Percentiles rank a stretch among this genome's conserved stretches.
Evolutionary conservation across 2,888 invertebrate genomes (phyloP).

Genomic region (Pollenia amentaria): DNA sequence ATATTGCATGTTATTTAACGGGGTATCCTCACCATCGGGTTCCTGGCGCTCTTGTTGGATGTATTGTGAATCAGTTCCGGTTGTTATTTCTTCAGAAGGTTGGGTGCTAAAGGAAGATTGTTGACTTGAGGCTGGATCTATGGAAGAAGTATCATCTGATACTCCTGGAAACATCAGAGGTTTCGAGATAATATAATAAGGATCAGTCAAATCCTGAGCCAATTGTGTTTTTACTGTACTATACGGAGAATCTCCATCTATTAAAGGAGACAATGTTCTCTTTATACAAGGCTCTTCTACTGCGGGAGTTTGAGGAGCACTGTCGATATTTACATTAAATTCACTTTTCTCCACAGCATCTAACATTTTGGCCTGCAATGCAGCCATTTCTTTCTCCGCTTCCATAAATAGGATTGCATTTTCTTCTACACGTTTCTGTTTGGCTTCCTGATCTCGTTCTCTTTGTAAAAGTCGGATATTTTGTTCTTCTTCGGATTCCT

Average conservation of each 20-base stretch:
- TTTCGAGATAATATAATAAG: slow-evolving; percentile 78
- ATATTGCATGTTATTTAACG: slow-evolving; percentile 79
- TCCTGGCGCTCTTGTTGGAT: slow-evolving; percentile 86
- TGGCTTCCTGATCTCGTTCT: slow-evolving; percentile 74
- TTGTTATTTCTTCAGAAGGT: slow-evolving; percentile 79
- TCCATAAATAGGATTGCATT: slow-evolving; percentile 81
- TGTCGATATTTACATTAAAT: slow-evolving; percentile 69
- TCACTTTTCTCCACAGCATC: slow-evolving; percentile 74
- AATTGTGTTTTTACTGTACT: slow-evolving; percentile 83
- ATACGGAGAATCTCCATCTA: slow-evolving; percentile 73
- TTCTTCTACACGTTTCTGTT: slow-evolving; percentile 80
- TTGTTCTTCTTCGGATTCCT: slow-evolving; percentile 74
- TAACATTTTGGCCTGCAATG: slow-evolving; percentile 78
- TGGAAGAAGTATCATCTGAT: slow-evolving; percentile 82
- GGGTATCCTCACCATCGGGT: slow-evolving; percentile 80
- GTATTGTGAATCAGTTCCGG: slow-evolving; percentile 75
- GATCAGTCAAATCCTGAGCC: slow-evolving; percentile 79
- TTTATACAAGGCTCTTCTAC: slow-evolving; percentile 79
- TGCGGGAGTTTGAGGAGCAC: slow-evolving; percentile 77
- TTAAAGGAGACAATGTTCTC: slow-evolving; percentile 76
- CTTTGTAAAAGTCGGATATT: slow-evolving; percentile 45
- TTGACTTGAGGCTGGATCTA: slow-evolving; percentile 80
- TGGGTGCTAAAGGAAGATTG: slow-evolving; percentile 82
- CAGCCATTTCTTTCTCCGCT: slow-evolving; percentile 83
- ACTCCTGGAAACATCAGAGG: slow-evolving; percentile 80